These are phyloP conservation scores for Melanocharis versteri DNA, from an alignment of 2,113 vertebrate species.

Conservation along the genomic window DNA sequence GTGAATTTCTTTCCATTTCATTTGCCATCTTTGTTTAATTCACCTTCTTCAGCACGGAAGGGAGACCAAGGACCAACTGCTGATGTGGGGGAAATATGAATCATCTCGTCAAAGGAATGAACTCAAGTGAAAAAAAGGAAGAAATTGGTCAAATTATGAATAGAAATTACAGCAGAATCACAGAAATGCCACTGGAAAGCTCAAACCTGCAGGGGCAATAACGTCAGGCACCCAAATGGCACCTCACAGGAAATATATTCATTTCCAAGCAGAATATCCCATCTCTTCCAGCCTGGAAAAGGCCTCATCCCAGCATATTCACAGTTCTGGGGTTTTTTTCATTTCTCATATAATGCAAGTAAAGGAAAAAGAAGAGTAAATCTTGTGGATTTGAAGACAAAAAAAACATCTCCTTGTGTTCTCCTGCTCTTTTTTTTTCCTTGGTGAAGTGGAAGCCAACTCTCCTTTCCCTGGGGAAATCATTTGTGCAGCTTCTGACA, in stretches of 20 bases:
- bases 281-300: neutral
- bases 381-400: neutral
- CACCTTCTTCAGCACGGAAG: neutral
- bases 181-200: neutral
- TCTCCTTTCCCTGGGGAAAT: neutral
- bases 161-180: neutral
- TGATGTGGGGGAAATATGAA: neutral
- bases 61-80: neutral
- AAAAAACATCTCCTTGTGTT: neutral
- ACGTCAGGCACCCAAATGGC: neutral
- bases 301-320: neutral
- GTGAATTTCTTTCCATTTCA: neutral
- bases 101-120: neutral
- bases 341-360: neutral
- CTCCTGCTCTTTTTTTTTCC: neutral
- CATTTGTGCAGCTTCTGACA: neutral
- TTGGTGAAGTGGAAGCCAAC: neutral
- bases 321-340: neutral
- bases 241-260: neutral
- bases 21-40: slow-evolving; percentile 46
- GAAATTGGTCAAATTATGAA: neutral
- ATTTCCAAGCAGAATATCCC: neutral
- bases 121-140: neutral
- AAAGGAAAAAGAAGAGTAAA: neutral
- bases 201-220: neutral